A percentile compares a stretch with the other conserved stretches of the same genome.
Evolutionary conservation across 2,113 vertebrate genomes (phyloP).

Genomic region (Prionailurus bengalensis): DNA sequence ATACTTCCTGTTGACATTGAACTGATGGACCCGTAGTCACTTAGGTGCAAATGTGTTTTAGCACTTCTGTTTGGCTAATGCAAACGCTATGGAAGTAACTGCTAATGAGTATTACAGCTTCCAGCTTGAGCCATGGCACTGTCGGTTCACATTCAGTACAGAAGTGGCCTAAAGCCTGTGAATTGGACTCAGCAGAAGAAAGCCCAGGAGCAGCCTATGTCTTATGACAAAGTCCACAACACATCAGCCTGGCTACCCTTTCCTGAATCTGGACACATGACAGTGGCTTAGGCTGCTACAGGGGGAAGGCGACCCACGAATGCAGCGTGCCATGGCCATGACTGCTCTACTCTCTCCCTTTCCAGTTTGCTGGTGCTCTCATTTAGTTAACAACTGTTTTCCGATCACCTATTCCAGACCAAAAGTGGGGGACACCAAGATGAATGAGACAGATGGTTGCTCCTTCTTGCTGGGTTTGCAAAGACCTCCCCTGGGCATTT

Average conservation of each 20-base stretch:
- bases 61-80: constrained; percentile 77
- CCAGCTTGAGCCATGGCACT: constrained; percentile 10
- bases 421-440: background rate
- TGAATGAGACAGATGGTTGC: background rate
- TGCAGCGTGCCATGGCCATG: accelerated
- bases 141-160: background rate
- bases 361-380: background rate
- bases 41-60: constrained; percentile 80
- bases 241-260: background rate
- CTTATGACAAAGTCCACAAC: background rate
- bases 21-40: background rate
- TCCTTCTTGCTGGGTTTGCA: background rate
- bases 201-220: background rate
- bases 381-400: background rate
- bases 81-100: constrained; percentile 72
- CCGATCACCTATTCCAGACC: background rate
- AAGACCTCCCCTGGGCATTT: background rate
- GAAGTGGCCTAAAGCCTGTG: background rate
- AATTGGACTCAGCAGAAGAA: background rate
- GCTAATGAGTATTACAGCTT: constrained; percentile 73
- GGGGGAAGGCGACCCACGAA: background rate
- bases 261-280: background rate
- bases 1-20: constrained; percentile 70
- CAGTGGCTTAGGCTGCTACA: accelerated
- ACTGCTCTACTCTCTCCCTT: background rate